Base-by-base conservation (phyloP, 2,797 vertebrate genomes). In the Acanthurus tractus region DNA sequence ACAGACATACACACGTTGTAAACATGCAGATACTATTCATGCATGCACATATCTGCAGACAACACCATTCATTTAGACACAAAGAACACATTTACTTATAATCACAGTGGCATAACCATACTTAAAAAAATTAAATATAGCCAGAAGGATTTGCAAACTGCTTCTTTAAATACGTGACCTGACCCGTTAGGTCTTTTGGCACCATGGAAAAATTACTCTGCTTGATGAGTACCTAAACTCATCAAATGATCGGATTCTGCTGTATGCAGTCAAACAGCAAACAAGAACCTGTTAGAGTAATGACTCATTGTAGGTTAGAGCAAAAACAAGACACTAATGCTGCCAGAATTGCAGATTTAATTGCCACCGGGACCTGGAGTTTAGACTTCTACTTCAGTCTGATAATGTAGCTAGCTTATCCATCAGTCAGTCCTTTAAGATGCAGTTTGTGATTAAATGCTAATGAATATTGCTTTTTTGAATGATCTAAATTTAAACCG, bases 101-200 rank as follows among this genome's bases (percentile, higher is more conserved):
- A 89, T 86, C 82, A 90, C 82, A 84, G 45, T 57, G 77, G 74
- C 80, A 76, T 76, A 83, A 70, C 67, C 69, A 67, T 79, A 91
- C 91, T 92, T 90, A 84, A 63, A 91, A 78, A 90, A 89, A 92
- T 92, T 90, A 88, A 89, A 93, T 74, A 49, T 62, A 40, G 76
- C 78, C 52, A 12, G 54, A 67, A 71, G 64, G 80, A 63, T 89
- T 88, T 82, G 66, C 71, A 81, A 89, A 86, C 76, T 85, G 80
- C 70, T 74, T 76, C 89, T 72, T 79, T 84, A 81, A 84, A 86
- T 81, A 78, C 82, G 55, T 80, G 86, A 81, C 85, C 80, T 89
- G 83, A 89, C 85, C 87, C 70, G 67, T 2, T 1, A 74, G 52
- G 72, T 78, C 80, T 84, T 86, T 76, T 79, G 72, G 66, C 76